Conservation (phyloP, 1,140 invertebrate species). For the Drosophila bipectinata region DNA sequence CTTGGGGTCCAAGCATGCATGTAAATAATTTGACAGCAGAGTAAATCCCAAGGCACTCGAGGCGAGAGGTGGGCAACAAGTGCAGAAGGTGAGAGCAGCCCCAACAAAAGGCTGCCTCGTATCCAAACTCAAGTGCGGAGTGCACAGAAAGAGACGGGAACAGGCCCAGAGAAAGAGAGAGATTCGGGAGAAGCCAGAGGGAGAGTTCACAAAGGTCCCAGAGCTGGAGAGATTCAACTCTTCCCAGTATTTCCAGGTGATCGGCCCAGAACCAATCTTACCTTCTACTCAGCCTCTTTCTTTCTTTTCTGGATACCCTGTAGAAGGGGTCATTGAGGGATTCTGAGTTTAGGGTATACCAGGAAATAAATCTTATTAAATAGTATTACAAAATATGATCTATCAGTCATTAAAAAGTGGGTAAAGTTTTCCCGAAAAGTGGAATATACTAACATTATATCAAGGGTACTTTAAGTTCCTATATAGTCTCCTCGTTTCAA, state of each 20-base stretch:
- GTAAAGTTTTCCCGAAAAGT: too few relatives aligned
- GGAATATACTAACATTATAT: background rate
- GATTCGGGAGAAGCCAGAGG: slow-evolving; percentile 7
- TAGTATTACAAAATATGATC: background rate
- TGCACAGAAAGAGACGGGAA: slow-evolving; percentile 14
- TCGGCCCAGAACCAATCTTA: slow-evolving; percentile 2
- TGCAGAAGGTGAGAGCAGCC: slow-evolving; percentile 24
- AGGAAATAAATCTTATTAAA: background rate
- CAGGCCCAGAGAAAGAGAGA: slow-evolving; percentile 5
- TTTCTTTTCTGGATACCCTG: background rate
- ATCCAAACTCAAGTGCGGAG: slow-evolving; percentile 29
- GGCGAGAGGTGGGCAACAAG: slow-evolving; percentile 36
- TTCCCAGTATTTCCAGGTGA: slow-evolving; percentile 10
- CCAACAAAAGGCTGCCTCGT: background rate
- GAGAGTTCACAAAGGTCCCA: background rate
- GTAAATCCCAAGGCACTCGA: slow-evolving; percentile 27
- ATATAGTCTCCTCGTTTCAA: background rate
- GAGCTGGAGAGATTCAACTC: background rate
- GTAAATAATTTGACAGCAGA: slow-evolving; percentile 69
- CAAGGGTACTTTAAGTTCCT: slow-evolving; percentile 5
- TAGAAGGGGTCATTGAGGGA: background rate
- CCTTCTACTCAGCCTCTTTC: background rate
- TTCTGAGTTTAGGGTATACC: background rate
- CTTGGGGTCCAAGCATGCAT: slow-evolving; percentile 40
- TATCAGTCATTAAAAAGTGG: background rate